Conservation (phyloP, 30 jellyfish, hydroid and myxozoan species). For the Rhopilema esculentum region DNA sequence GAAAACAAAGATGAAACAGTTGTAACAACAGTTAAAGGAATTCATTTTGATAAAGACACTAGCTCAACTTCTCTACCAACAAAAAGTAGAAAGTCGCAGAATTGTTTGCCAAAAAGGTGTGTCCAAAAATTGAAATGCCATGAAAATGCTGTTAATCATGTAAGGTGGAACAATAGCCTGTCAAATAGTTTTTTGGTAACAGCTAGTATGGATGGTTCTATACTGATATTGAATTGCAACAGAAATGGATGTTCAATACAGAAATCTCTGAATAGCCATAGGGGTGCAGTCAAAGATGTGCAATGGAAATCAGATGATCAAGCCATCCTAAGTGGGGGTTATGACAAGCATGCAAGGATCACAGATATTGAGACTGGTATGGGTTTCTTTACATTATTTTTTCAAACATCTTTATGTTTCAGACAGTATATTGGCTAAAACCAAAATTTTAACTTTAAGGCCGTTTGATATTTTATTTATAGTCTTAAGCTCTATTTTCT, state of each 20-base stretch:
- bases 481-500: no score
- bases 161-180: slow-evolving; percentile 20
- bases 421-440: no score
- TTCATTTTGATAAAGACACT: neutral
- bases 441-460: no score
- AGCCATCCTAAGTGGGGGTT: slow-evolving; percentile 78
- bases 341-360: slow-evolving; percentile 75
- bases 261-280: slow-evolving; percentile 38
- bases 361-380: slow-evolving; percentile 87
- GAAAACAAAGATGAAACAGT: neutral
- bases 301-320: slow-evolving; percentile 74
- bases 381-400: neutral
- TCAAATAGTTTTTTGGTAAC: slow-evolving; percentile 27
- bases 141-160: slow-evolving; percentile 9
- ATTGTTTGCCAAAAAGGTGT: slow-evolving; percentile 9
- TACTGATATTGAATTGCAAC: slow-evolving; percentile 50
- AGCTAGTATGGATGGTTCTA: slow-evolving; percentile 66
- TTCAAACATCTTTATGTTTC: no score
- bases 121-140: slow-evolving; percentile 1
- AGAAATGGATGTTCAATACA: neutral
- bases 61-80: neutral
- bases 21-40: neutral
- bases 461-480: no score
- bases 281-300: slow-evolving; percentile 87
- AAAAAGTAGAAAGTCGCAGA: neutral